These are phyloP conservation scores for Myrmecobius fasciatus DNA, from an alignment of 2,113 vertebrate species.

Conservation along the genomic window DNA sequence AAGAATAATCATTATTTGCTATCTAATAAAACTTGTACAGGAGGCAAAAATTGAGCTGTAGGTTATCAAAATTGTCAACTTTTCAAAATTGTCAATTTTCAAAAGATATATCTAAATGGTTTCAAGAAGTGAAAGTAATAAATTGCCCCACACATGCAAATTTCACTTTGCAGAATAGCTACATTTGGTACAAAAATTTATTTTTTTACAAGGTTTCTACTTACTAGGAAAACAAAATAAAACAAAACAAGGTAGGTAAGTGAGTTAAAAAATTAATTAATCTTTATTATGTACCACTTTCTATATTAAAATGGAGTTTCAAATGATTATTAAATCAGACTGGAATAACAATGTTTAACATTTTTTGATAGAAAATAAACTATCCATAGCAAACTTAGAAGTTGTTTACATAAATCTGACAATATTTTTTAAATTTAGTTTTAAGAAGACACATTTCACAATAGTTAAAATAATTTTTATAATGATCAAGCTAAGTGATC, in stretches of 20 bases:
- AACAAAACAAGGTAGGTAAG: background rate
- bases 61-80: background rate
- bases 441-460: background rate
- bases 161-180: background rate
- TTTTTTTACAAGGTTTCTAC: background rate
- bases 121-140: background rate
- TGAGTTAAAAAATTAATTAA: background rate
- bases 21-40: background rate
- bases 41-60: background rate
- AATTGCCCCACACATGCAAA: background rate
- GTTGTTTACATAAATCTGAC: slow-evolving; percentile 9
- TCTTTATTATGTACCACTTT: background rate
- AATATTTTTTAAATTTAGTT: slow-evolving; percentile 30
- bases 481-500: background rate
- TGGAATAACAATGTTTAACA: background rate
- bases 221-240: background rate
- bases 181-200: background rate
- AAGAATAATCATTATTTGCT: background rate
- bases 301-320: background rate
- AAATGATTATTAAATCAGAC: background rate
- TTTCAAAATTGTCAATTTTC: too few relatives aligned
- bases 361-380: background rate
- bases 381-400: slow-evolving; percentile 54
- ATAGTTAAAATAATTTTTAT: background rate
- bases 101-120: too few relatives aligned